Base-by-base conservation (phyloP, 2,113 vertebrate species). In the Microcebus ravelobensis region DNA sequence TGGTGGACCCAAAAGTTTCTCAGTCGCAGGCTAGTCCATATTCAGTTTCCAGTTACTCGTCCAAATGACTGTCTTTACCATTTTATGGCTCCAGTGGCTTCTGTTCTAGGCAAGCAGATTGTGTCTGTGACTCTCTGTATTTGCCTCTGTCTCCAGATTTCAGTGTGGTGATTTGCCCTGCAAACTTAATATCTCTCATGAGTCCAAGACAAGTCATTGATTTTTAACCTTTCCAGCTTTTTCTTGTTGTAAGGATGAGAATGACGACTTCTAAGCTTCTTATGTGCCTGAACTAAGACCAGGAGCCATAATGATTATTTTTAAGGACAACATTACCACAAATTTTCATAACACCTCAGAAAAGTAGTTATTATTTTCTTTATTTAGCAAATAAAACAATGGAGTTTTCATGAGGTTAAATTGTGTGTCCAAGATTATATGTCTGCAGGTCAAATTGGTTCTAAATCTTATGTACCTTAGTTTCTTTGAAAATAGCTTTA, bases 401-500 rank as follows among this genome's bases (percentile, higher is more conserved):
- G 31, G n/a, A 17, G 31, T 15, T 68, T 93, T 67, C 70, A 34
- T 87, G 36, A 91, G 20, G 45, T 81, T 70, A 67, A 91, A 29
- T 82, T 92, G 8, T 50, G 12, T 81, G 14, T 95, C 59, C 29
- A 83, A 81, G 63, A 45, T 83, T 25, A n/a, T 79, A 6, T 79
- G 29, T 27, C 34, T 95, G 68, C 1, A 80, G 12, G 21, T 82
- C 21, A 70, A 96, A 73, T 70, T 68, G 3, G 10, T 88, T 94
- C 17, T 86, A 79, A 95, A 95, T 71, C 55, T 3, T 89, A 27
- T 67, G 20, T 10, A 73, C 11, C 11, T 70, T 82, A 50, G 3
- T 86, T 86, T 94, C 79, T 94, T 82, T 90, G 48, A 90, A 90
- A 82, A 79, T 50, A 83, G 20, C 20, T 61, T 84, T 55, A 73